phyloP scores from a whole-genome alignment of 2,888 invertebrate species.

The Dioctria linearis region DNA sequence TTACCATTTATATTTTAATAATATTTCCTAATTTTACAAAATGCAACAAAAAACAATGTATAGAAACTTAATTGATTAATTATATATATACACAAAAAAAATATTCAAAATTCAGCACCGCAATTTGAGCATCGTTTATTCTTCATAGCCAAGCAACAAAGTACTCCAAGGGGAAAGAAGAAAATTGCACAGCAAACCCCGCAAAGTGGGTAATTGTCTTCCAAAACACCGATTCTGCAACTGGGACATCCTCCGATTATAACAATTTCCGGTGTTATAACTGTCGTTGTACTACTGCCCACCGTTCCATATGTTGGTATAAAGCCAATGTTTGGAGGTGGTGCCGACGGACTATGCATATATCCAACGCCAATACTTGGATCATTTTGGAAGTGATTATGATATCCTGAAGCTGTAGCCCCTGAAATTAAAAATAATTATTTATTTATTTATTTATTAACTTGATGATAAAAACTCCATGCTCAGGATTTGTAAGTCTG shows the following conservation, averaged over 20 bases:
- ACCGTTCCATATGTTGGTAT: background rate
- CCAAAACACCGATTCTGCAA: constrained; percentile 85
- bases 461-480: background rate
- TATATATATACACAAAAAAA: no score
- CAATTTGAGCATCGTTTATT: constrained; percentile 88
- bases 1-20: no score
- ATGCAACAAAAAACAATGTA: no score
- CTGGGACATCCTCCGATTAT: constrained; percentile 88
- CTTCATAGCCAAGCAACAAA: constrained; percentile 85
- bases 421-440: background rate
- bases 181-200: constrained; percentile 77
- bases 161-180: constrained; percentile 83
- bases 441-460: background rate
- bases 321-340: background rate
- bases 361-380: background rate
- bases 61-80: no score
- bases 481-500: no score
- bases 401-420: background rate
- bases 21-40: no score
- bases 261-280: constrained; percentile 80
- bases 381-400: background rate
- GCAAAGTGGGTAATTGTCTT: constrained; percentile 86
- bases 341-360: background rate
- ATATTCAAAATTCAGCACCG: constrained; percentile 73
- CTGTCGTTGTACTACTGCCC: constrained; percentile 66